Conservation (phyloP, 2,113 vertebrate species). For the Glaucomys volans region DNA sequence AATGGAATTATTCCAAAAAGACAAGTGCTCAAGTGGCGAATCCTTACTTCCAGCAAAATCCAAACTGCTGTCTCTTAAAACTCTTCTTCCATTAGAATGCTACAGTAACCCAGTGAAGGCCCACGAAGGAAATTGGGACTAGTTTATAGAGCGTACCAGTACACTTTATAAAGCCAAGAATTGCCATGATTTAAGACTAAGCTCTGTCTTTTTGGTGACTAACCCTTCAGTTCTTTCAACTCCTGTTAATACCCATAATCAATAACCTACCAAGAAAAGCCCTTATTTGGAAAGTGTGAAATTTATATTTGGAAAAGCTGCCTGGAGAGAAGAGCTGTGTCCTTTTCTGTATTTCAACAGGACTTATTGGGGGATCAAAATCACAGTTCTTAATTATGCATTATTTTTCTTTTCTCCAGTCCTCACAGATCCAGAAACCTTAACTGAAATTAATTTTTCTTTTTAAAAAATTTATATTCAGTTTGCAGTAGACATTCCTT, state of each 20-base stretch:
- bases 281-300: constrained; percentile 80
- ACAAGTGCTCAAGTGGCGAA: constrained; percentile 89
- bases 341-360: constrained; percentile 81
- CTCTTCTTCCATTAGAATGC: constrained; percentile 87
- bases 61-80: constrained; percentile 88
- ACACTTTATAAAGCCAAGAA: constrained; percentile 83
- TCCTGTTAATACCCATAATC: constrained; percentile 85
- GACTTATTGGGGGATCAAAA: constrained; percentile 84
- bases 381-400: constrained; percentile 88
- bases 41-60: constrained; percentile 90
- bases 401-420: constrained; percentile 88
- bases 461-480: constrained; percentile 90
- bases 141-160: constrained; percentile 75
- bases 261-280: constrained; percentile 84
- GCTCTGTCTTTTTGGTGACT: constrained; percentile 86
- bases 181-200: constrained; percentile 83
- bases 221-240: constrained; percentile 84
- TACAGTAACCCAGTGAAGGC: constrained; percentile 86
- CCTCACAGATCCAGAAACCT: constrained; percentile 90
- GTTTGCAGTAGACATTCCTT: constrained; percentile 99
- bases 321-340: constrained; percentile 83
- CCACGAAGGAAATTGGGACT: constrained; percentile 84
- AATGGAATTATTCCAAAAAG: constrained; percentile 87
- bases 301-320: constrained; percentile 85
- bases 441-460: constrained; percentile 93